Percentiles rank a stretch among this genome's conserved stretches.
These are phyloP conservation scores for Erythrocercus mccallii DNA, from an alignment of 2,113 vertebrate species.

Conservation along the genomic window DNA sequence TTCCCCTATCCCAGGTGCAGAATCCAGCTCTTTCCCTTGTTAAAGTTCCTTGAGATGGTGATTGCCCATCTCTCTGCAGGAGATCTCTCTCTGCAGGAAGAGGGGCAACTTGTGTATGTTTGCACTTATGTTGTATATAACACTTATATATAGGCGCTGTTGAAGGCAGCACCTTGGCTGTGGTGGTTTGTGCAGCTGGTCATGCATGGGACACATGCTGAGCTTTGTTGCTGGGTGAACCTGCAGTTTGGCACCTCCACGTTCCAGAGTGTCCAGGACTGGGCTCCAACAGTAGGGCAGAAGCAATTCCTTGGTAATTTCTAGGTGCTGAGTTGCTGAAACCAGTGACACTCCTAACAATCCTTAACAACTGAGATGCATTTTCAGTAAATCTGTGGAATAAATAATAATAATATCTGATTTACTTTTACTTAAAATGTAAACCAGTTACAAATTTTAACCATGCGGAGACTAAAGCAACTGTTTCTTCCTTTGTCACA, in stretches of 20 bases:
- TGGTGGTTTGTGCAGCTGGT: no score
- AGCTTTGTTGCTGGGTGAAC: background rate
- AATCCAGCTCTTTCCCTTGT: no score
- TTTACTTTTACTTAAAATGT: no score
- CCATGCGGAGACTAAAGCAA: no score
- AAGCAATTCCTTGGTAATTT: background rate
- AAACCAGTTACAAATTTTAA: background rate
- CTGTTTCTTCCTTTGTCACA: background rate
- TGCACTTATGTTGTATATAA: rapidly evolving
- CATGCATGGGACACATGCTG: no score
- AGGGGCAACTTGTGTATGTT: background rate
- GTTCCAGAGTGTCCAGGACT: background rate
- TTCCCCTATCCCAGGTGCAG: background rate
- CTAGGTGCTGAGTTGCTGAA: no score
- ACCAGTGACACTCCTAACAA: background rate
- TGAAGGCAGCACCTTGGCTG: background rate
- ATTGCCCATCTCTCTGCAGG: background rate
- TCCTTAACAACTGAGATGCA: background rate
- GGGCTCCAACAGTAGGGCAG: background rate
- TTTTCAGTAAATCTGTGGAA: background rate
- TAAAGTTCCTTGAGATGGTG: background rate
- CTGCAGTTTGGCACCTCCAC: background rate
- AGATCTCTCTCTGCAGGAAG: background rate
- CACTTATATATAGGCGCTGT: background rate
- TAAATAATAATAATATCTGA: background rate